Percentiles rank a stretch among this genome's conserved stretches.
These are phyloP conservation scores for Chaetorhynchus papuensis DNA, from an alignment of 2,113 vertebrate species.

Conservation along the genomic window DNA sequence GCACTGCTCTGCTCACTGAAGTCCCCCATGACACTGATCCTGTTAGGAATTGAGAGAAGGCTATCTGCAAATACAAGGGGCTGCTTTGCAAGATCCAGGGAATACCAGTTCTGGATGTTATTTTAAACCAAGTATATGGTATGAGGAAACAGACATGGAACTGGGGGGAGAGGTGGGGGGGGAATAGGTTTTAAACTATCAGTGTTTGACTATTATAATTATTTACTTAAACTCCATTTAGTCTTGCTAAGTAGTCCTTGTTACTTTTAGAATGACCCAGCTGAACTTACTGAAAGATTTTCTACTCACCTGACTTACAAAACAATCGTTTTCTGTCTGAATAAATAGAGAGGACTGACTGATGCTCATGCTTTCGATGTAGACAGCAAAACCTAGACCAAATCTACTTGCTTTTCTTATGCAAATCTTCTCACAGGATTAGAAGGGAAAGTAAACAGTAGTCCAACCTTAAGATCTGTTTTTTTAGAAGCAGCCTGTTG, in stretches of 20 bases:
- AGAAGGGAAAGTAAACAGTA: conserved; percentile 45
- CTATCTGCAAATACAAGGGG: not conserved
- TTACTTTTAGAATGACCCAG: not conserved
- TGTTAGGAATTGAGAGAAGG: not conserved
- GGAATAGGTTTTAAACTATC: not conserved
- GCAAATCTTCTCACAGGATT: conserved; percentile 51
- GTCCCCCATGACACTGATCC: not conserved
- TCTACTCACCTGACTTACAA: conserved; percentile 10
- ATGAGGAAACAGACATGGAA: not conserved
- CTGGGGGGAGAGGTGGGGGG: not conserved
- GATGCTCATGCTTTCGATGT: not conserved
- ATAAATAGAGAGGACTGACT: conserved; percentile 18
- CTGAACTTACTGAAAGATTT: conserved; percentile 40
- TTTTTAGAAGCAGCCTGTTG: conserved; percentile 47
- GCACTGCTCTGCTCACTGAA: not conserved
- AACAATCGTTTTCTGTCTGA: conserved; percentile 46
- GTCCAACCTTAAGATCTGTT: conserved; percentile 15
- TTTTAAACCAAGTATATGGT: not conserved
- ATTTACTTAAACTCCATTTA: not conserved
- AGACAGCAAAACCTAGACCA: conserved; percentile 28
- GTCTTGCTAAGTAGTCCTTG: not conserved
- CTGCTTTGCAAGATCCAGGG: not conserved
- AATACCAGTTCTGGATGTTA: not conserved
- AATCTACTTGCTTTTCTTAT: conserved; percentile 54
- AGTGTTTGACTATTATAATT: not conserved